phyloP scores from a whole-genome alignment of 2,797 vertebrate species.

The Paedocypris micromegethes region DNA sequence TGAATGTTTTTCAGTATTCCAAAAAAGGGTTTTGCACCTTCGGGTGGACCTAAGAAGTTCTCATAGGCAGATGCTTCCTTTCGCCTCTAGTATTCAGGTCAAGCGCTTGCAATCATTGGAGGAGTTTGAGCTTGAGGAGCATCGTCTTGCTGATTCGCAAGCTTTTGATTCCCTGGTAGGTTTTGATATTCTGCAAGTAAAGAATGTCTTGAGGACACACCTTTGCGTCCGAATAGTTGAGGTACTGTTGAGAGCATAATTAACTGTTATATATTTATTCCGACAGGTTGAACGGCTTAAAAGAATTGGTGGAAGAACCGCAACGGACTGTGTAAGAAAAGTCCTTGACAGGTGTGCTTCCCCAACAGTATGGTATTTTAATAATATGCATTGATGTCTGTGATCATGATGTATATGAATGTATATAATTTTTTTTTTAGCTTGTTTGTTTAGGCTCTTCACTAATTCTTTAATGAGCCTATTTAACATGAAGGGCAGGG shows the following conservation, averaged over 20 bases:
- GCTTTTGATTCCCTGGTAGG: constrained; percentile 39
- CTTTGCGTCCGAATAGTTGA: constrained; percentile 4
- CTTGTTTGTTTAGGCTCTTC: too few relatives aligned
- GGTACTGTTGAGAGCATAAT: constrained; percentile 7
- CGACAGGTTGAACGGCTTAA: constrained; percentile 26
- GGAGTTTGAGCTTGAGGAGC: constrained; percentile 36
- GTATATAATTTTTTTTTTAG: too few relatives aligned
- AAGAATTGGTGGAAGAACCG: constrained; percentile 13
- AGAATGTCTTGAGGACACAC: constrained; percentile 15
- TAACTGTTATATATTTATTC: constrained; percentile 29
- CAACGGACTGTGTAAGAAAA: constrained; percentile 27
- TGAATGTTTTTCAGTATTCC: constrained; percentile 35
- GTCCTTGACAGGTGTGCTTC: constrained; percentile 31
- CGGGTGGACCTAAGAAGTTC: constrained; percentile 16
- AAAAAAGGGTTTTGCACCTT: constrained; percentile 31
- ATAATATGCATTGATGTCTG: constrained; percentile 8
- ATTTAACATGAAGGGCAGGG: too few relatives aligned
- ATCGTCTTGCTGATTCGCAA: constrained; percentile 21
- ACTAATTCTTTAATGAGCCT: too few relatives aligned
- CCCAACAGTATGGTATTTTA: too few relatives aligned
- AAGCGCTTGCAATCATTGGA: constrained; percentile 34
- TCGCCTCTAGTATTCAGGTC: constrained; percentile 17
- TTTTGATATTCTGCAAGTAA: constrained; percentile 35
- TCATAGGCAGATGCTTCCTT: constrained; percentile 13
- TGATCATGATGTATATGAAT: neutral